Evolutionary conservation across 1,140 invertebrate genomes (phyloP), one percentile per base, ranked within the genome.

Genomic region (Cryptotermes secundus): DNA sequence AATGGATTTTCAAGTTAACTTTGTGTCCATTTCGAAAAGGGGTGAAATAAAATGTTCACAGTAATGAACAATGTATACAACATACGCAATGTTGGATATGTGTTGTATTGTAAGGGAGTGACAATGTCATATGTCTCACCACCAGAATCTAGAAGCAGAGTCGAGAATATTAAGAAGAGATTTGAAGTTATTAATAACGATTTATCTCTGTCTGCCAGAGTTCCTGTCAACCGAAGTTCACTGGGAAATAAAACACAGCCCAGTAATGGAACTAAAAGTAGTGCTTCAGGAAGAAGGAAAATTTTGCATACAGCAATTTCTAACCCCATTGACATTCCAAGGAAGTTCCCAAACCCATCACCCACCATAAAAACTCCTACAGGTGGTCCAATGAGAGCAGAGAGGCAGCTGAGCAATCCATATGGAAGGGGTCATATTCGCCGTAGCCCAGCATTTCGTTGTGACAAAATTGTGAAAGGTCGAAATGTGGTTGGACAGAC

Each of bases 91-190:
- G 59, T 65, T 65, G 26, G 59, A 65, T 65, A 7, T 65, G 22
- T 65, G 1, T n/a, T 12, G 12, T 65, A n/a, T 12, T 31, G 2
- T n/a, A 65, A n/a, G n/a, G 7, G 6, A 65, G 59, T 65, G 59
- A 82, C 31, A 31, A 82, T 82, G 81, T 38, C 81, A 45, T 82
- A 42, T 82, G 31, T 45, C 42, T 31, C 81, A 12, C 81, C 81
- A 49, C 42, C 83, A 31, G 83, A 72, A 49, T 26, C 49, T 26
- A 38, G 34, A 79, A 81, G 79, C 53, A 53, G 84, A 42, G 80
- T 85, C 36, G 79, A 83, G 38, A 83, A 82, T 45, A 85, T 85
- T 35, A 85, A 85, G 65, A 85, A 85, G 31, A 72, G 80, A 22
- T 85, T 85, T 83, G 84, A 85, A 83, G 42, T 53, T 34, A 72